Conservation (phyloP, 2,888 invertebrate genomes). For the Macropis europaea region DNA sequence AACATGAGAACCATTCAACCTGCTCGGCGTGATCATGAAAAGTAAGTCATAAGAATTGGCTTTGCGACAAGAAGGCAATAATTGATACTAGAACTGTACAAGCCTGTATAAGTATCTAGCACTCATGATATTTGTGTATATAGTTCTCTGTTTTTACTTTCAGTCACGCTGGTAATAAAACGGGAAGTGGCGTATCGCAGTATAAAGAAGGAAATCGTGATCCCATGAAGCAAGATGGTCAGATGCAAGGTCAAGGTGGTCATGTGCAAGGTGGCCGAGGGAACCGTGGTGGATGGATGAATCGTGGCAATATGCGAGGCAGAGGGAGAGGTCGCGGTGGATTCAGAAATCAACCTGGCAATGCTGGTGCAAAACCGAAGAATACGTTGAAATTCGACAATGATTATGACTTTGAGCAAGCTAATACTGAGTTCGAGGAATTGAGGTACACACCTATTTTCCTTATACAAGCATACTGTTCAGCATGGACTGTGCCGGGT, state of each 20-base stretch:
- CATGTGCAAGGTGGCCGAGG: slow-evolving; percentile 78
- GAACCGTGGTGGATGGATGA: slow-evolving; percentile 76
- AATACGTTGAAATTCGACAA: slow-evolving; percentile 95
- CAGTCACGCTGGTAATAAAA: slow-evolving; percentile 71
- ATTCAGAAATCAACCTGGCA: slow-evolving; percentile 75
- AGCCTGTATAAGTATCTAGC: neutral
- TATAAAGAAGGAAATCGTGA: slow-evolving; percentile 74
- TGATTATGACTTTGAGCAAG: slow-evolving; percentile 99
- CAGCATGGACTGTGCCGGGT: slow-evolving; percentile 73
- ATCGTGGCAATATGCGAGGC: slow-evolving; percentile 77
- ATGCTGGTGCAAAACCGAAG: slow-evolving; percentile 80
- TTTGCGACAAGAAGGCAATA: neutral
- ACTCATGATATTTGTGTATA: neutral
- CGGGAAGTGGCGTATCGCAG: slow-evolving; percentile 73
- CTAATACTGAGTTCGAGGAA: slow-evolving; percentile 98
- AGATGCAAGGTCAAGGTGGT: slow-evolving; percentile 59
- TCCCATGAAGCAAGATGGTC: slow-evolving; percentile 64
- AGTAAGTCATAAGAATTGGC: slow-evolving; percentile 53
- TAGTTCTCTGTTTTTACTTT: neutral
- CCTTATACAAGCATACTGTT: neutral
- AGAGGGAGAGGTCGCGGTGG: slow-evolving; percentile 75
- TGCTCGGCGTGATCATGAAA: slow-evolving; percentile 74
- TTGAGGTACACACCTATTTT: slow-evolving; percentile 81
- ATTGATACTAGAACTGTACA: too few relatives aligned
- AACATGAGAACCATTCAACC: slow-evolving; percentile 71